Conservation (phyloP, 2,113 vertebrate species). For the Psilopsiagon aymara region DNA sequence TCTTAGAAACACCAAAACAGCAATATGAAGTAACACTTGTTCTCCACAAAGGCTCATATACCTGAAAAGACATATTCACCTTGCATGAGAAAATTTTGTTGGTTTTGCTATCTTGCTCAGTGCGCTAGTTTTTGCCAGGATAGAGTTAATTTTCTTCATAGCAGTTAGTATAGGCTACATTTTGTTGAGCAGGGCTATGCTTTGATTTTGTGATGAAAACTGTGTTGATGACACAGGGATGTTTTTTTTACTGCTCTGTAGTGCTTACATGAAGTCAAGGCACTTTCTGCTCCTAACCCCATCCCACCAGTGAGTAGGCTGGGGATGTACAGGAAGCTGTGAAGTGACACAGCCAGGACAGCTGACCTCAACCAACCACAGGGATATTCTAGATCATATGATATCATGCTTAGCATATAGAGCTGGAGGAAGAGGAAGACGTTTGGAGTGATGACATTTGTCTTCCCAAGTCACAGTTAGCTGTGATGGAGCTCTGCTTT, state of each 20-base stretch:
- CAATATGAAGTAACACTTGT: background rate
- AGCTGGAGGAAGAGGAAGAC: background rate
- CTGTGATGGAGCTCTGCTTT: background rate
- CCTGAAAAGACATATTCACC: background rate
- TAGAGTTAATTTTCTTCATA: background rate
- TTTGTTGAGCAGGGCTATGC: background rate
- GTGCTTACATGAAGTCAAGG: background rate
- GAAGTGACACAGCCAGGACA: background rate
- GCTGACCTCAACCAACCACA: background rate
- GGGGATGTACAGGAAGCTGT: background rate
- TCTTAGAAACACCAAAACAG: constrained; percentile 1
- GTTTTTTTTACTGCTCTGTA: background rate
- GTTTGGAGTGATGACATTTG: accelerated
- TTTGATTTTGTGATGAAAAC: background rate
- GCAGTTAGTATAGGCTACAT: background rate
- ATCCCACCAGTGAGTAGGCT: background rate
- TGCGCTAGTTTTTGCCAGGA: background rate
- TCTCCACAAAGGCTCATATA: background rate
- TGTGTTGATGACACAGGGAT: background rate
- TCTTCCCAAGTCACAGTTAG: background rate
- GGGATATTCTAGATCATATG: background rate
- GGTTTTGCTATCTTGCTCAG: background rate
- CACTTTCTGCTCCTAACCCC: background rate
- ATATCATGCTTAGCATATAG: accelerated
- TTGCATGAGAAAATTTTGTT: background rate